Evolutionary conservation across 2,797 vertebrate species (phyloP), one percentile per base, ranked within the genome.

Genomic region (Melanogrammus aeglefinus): DNA sequence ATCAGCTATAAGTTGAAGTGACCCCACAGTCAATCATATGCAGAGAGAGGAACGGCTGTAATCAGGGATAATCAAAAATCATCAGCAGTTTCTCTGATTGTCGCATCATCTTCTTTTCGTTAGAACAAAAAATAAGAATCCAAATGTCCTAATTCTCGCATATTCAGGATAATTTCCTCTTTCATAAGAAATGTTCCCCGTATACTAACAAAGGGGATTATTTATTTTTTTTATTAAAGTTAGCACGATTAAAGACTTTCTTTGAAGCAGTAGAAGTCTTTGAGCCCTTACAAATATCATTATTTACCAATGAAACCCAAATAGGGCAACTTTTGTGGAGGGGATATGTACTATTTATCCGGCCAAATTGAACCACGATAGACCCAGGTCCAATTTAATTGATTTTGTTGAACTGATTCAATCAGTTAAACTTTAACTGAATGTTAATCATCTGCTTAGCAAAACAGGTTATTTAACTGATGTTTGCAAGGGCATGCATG

Each of bases 11-110:
- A 75, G 80, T 88, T 87, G 79, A 83, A 82, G 51, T 79, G 57
- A 79, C 82, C 31, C 13, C 47, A 33, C 31, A 80, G 72, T 80
- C 77, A 77, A 78, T 78, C 78, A 85, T 87, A 83, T 87, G 81
- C 74, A 76, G 72, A 73, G 1, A 80, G 72, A 71, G 76, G 80
- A 73, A 57, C 78, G 75, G 31, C 77, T 84, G 74, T 84, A 89
- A 90, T 91, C 85, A 86, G 41, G 33, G 63, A 14, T 86, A 88
- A 91, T 91, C 91, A 88, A 75, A 74, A 78, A 39, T 81, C 33
- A 39, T 82, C 79, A 78, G 73, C 12, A 29, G 81, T 74, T 84
- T 33, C 41, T 80, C 78, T 90, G 87, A 88, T 91, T 89, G 79
- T 74, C 75, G n/a, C n/a, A 72, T 76, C 79, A 74, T 79, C 72